Evolutionary conservation across 1,140 invertebrate species (phyloP).

Genomic region (Euborellia annulipes): DNA sequence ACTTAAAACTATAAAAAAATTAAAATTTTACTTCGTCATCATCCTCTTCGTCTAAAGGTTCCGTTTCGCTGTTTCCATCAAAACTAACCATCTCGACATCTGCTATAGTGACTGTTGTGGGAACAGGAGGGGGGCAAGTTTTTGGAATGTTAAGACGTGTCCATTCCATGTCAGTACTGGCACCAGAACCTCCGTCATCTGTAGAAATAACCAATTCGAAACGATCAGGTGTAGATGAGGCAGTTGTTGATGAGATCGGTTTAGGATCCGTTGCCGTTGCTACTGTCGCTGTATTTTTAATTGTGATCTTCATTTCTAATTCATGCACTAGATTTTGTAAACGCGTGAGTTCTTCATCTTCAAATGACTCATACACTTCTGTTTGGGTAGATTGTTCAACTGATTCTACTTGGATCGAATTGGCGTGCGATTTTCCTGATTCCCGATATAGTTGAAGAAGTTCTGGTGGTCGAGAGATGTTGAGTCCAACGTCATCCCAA

Average conservation of each 20-base stretch:
- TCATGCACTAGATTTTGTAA: background rate
- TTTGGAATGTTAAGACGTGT: slow-evolving; percentile 1
- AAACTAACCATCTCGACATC: background rate
- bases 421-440: slow-evolving; percentile 28
- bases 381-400: slow-evolving; percentile 16
- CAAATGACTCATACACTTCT: slow-evolving; percentile 28
- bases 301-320: background rate
- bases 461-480: slow-evolving; percentile 65
- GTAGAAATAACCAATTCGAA: slow-evolving; percentile 27
- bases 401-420: slow-evolving; percentile 14
- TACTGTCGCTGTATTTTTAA: slow-evolving; percentile 22
- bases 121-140: no score
- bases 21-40: no score
- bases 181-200: slow-evolving; percentile 21
- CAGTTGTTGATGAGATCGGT: slow-evolving; percentile 21
- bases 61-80: background rate
- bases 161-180: slow-evolving; percentile 20
- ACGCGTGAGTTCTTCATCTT: background rate
- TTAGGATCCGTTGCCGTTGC: slow-evolving; percentile 29
- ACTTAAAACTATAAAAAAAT: no score
- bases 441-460: slow-evolving; percentile 63
- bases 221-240: slow-evolving; percentile 28
- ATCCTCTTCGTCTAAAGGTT: no score
- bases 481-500: slow-evolving; percentile 84
- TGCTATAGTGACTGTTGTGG: background rate